Base-by-base conservation (phyloP, 2,888 invertebrate species). In the Yponomeuta evonymella region DNA sequence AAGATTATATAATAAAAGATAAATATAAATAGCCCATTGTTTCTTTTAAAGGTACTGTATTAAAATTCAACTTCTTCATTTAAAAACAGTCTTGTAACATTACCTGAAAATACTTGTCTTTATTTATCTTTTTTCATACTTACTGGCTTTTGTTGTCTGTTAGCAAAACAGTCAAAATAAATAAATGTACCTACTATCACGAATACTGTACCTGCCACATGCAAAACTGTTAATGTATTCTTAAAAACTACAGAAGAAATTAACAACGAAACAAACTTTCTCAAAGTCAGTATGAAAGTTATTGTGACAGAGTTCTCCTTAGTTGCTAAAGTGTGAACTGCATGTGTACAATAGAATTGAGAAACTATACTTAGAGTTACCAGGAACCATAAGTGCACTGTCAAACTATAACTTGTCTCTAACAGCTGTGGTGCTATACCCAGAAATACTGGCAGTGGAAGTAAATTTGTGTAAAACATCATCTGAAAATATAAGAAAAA, bases 191-290 rank as follows among this genome's bases (percentile, higher is more conserved):
- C 92, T 2, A 86, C 70, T 48, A 81, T 82, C 6, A 92, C 91
- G 71, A 90, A 79, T 29, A 82, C 70, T 1, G 89, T 83, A 2
- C 91, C 91, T 36, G 87, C 23, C 1, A 86, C 76, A 77, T 92
- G 92, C 70, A 83, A 83, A 48, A 81, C 11, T 23, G 89, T 90
- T 48, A 91, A 76, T 79, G 83, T 89, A 78, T 85, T 91, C 78
- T 90, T 90, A 84, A 92, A 92, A 75, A 89, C 79, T 78, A 90
- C 5, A 0, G 89, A 82, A 0, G 92, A 91, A 75, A 91, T 80
- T 68, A 91, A 68, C 2, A 92, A 75, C 6, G 91, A 91, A 0
- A 85, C 73, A 76, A 92, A 92, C 72, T 88, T 91, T 72, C 91
- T 84, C 72, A 92, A 70, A 62, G 92, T 91, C 62, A 92, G 73